Base-by-base conservation (phyloP, 2,113 vertebrate genomes). In the Mustelus asterias region DNA sequence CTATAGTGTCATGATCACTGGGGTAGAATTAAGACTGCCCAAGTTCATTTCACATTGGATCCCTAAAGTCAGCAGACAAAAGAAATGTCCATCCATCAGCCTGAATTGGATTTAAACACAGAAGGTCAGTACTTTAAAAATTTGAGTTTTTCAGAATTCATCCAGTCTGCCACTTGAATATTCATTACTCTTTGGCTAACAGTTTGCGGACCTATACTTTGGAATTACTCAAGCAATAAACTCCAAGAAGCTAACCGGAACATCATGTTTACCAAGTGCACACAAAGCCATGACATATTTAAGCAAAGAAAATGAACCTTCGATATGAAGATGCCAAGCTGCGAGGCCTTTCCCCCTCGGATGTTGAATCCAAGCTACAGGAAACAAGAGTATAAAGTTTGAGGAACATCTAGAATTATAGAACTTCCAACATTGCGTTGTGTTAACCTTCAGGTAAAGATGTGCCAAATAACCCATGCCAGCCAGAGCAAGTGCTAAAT, bases 261-360 rank as follows among this genome's bases (percentile, higher is more conserved):
- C 78, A 83, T 83, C n/a, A 83, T 83, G 18, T 4, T 20, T 41
- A 44, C 41, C 0, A 44, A 33, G 7, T 65, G 33, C 20, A 18
- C 60, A 93, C 60, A 65, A 37, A 93, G 60, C 60, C 60, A 20
- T 18, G 22, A 60, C 26, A 58, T 10, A 60, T 18, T 65, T 67
- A 22, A 65, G n/a, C 60, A 5, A 93, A 54, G 54, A 13, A 3
- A 0, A 96, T 97, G 3, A 76, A 99, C 99, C 98, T 99, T 99
- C 22, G 99, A 99, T 96, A 99, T 99, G 97, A 99, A 99, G 97
- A 99, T 99, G 24, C 99, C 99, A 96, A 99, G 96, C 97, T 99
- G 99, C 0, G 99, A 99, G 0, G 99, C 99, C 96, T 99, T 99
- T 96, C 99, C 99, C 96, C 99, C 99, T 0, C 99, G 98, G 96